Evolutionary conservation across 2,797 vertebrate genomes (phyloP).

Genomic region (Todus mexicanus): DNA sequence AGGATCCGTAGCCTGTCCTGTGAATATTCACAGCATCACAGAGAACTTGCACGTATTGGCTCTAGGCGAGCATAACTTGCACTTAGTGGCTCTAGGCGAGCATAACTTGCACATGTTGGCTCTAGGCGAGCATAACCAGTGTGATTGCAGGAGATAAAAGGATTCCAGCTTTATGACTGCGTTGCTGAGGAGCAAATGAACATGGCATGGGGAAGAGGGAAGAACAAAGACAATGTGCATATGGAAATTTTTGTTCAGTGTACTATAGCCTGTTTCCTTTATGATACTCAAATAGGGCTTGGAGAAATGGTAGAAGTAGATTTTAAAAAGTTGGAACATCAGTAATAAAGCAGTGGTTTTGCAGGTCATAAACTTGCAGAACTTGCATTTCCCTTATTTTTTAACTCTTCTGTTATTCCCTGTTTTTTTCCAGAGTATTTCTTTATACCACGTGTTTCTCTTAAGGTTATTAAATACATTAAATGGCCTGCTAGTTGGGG

Average conservation of each 20-base stretch:
- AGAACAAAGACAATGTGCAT: neutral
- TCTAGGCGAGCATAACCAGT: neutral
- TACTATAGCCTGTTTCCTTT: neutral
- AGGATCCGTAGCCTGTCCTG: neutral
- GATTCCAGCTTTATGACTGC: neutral
- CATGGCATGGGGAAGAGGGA: neutral
- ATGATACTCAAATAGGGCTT: neutral
- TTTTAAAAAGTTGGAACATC: neutral
- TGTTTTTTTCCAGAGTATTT: neutral
- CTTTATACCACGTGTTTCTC: neutral
- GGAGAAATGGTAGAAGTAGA: neutral
- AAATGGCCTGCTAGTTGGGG: neutral
- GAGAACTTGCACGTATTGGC: neutral
- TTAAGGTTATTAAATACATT: neutral
- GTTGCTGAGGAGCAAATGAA: neutral
- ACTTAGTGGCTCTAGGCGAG: neutral
- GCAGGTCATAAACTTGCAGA: neutral
- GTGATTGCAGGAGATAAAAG: constrained; percentile 3
- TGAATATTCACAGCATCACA: neutral
- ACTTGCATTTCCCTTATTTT: neutral
- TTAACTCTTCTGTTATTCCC: neutral
- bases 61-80: neutral
- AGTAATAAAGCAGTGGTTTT: neutral
- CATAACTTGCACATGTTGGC: neutral
- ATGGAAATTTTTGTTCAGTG: neutral